Percentiles rank a stretch among this genome's conserved stretches.
Evolutionary conservation across 92 coral and sea anemone genomes (phyloP).

Genomic region (Montipora capitata): DNA sequence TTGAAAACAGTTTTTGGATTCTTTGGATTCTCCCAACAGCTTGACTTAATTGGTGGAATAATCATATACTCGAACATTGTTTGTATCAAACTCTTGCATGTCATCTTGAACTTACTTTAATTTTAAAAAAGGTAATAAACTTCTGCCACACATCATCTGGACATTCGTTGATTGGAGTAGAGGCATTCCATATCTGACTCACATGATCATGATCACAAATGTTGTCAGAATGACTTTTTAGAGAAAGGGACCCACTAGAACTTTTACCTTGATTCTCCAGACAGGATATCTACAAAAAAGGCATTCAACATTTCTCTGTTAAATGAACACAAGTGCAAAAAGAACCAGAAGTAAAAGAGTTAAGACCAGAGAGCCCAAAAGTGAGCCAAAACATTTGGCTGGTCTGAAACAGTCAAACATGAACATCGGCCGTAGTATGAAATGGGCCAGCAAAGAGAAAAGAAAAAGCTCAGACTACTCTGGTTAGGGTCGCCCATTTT

Average conservation of each 20-base stretch:
- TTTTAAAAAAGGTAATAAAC: slow-evolving; percentile 38
- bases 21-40: too few relatives aligned
- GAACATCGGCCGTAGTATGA: too few relatives aligned
- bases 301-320: background rate
- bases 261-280: background rate
- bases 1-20: too few relatives aligned
- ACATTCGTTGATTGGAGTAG: slow-evolving; percentile 48
- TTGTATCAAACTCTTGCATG: too few relatives aligned
- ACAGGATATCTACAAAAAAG: slow-evolving; percentile 1
- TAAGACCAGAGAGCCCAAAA: too few relatives aligned
- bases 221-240: background rate
- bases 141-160: slow-evolving; percentile 29
- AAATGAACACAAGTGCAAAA: too few relatives aligned
- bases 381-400: too few relatives aligned
- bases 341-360: too few relatives aligned
- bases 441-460: background rate
- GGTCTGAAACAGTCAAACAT: too few relatives aligned
- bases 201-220: slow-evolving; percentile 26
- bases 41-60: too few relatives aligned
- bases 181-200: slow-evolving; percentile 64
- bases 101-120: slow-evolving; percentile 40
- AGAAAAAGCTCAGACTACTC: background rate
- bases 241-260: background rate
- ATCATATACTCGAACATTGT: too few relatives aligned
- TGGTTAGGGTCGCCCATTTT: background rate